phyloP scores from a whole-genome alignment of 1,140 invertebrate genomes.

The Temnothorax longispinosus region DNA sequence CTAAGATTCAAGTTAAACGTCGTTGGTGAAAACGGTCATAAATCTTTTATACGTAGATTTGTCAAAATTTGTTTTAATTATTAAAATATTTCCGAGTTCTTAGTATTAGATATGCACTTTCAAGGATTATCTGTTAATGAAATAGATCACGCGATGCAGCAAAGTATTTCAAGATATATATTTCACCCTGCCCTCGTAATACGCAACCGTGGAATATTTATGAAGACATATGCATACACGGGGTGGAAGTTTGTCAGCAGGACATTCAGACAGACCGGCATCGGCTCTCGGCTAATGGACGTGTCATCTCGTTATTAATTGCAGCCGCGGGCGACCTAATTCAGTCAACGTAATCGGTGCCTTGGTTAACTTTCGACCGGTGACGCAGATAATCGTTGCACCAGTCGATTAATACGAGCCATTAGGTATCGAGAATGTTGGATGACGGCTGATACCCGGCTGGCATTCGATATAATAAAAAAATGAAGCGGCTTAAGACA shows the following conservation, averaged over 20 bases:
- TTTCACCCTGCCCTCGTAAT: neutral
- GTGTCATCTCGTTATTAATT: slow-evolving; percentile 74
- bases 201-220: slow-evolving; percentile 46
- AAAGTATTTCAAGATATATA: slow-evolving; percentile 5
- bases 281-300: slow-evolving; percentile 65
- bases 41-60: neutral
- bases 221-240: slow-evolving; percentile 13
- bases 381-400: slow-evolving; percentile 67
- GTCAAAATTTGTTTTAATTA: neutral
- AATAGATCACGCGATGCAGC: neutral
- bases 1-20: too few species aligned
- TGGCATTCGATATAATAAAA: slow-evolving; percentile 62
- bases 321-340: slow-evolving; percentile 67
- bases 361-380: slow-evolving; percentile 67
- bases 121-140: neutral
- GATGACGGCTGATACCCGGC: slow-evolving; percentile 62
- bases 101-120: neutral
- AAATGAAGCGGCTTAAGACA: slow-evolving; percentile 30
- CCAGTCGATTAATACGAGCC: slow-evolving; percentile 71
- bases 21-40: too few species aligned
- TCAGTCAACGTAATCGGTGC: slow-evolving; percentile 65
- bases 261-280: slow-evolving; percentile 10
- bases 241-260: slow-evolving; percentile 30
- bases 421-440: slow-evolving; percentile 68
- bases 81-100: neutral